A percentile compares a stretch with the other conserved stretches of the same genome.
Evolutionary conservation across 2,113 vertebrate genomes (phyloP).

Genomic region (Laticauda laticaudata): DNA sequence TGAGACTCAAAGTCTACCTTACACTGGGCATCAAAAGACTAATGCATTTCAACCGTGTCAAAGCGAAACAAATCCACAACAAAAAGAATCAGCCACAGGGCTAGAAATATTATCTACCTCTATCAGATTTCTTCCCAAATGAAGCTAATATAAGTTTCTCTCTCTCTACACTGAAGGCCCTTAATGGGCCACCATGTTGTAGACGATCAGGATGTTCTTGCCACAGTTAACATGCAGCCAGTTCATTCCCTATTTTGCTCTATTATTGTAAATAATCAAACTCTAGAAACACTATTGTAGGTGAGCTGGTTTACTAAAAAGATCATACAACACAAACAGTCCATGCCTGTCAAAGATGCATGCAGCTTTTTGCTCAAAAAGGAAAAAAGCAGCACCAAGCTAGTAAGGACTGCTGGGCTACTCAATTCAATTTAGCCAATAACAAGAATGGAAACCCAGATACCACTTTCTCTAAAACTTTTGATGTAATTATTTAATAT

Average conservation of each 20-base stretch:
- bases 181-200: slow-evolving; percentile 49
- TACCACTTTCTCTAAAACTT: slow-evolving; percentile 60
- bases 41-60: slow-evolving; percentile 65
- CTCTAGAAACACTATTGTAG: slow-evolving; percentile 62
- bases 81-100: slow-evolving; percentile 56
- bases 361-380: slow-evolving; percentile 61
- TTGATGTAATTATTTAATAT: slow-evolving; percentile 59
- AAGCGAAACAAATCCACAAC: slow-evolving; percentile 61
- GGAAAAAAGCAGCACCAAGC: slow-evolving; percentile 59
- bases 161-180: slow-evolving; percentile 61
- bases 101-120: slow-evolving; percentile 51
- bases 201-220: slow-evolving; percentile 61
- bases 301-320: slow-evolving; percentile 66
- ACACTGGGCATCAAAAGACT: slow-evolving; percentile 65
- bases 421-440: slow-evolving; percentile 45
- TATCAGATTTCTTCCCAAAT: slow-evolving; percentile 55
- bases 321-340: slow-evolving; percentile 67
- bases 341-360: slow-evolving; percentile 70
- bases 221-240: slow-evolving; percentile 69
- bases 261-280: slow-evolving; percentile 65
- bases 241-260: slow-evolving; percentile 69
- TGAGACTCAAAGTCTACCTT: slow-evolving; percentile 61
- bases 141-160: slow-evolving; percentile 52
- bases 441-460: slow-evolving; percentile 51
- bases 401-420: slow-evolving; percentile 49